Evolutionary conservation across 2,797 vertebrate species (phyloP), one percentile per base, ranked within the genome.

Genomic region (Pseudochromis fuscus): DNA sequence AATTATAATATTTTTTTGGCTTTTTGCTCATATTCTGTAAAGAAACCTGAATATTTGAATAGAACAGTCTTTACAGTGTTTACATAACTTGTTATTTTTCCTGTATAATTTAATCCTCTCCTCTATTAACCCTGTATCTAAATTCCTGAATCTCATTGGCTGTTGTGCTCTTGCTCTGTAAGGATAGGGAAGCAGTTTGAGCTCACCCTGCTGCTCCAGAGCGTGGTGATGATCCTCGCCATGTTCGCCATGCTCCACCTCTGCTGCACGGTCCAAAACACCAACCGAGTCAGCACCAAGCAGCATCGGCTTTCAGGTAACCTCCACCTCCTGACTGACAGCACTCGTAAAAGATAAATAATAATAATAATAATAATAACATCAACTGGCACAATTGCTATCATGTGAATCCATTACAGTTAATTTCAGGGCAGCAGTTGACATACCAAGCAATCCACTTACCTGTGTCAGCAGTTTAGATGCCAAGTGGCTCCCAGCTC

Each of bases 161-260:
- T 53, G 25, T 12, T 67, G 57, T 42, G 56, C 1, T 53, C 52
- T 64, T 28, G 2, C 25, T 44, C 21, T 5, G 3, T 13, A 82
- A 95, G 95, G 95, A 91, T 95, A 35, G 95, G 95, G 44, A 95
- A 94, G 77, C 94, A 94, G 86, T 96, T 96, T 79, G 95, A 96
- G 84, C 28, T 94, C 72, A 93, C 95, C 0, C 84, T 96, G 63
- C 93, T 96, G 58, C 77, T 95, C 6, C 95, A 96, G 89, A 95
- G 95, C 3, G 75, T 94, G 63, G 91, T 95, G 72, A 94, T 96
- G 94, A 95, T 96, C 79, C 18, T 93, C 68, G 89, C 94, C 67
- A 95, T 95, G 95, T 84, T 95, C 7, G 84, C 88, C n/a, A 94
- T 96, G 91, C 91, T 95, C 2, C 92, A 94, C 30, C 89, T 96